Base-by-base conservation (phyloP, 1,140 invertebrate species). In the Lordiphosa mommai region DNA sequence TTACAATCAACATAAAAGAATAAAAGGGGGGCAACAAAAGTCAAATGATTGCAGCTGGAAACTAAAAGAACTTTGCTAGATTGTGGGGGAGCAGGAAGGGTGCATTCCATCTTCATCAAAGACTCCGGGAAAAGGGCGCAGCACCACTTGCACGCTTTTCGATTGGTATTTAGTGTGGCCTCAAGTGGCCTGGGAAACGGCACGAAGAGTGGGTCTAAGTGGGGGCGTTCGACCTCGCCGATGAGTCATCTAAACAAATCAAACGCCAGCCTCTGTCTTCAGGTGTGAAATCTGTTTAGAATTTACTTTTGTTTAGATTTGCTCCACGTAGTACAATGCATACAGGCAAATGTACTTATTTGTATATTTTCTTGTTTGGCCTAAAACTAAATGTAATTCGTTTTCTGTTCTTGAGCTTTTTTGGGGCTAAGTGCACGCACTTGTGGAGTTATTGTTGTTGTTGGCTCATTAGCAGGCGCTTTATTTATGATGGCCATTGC, bases 181-280 rank as follows among this genome's bases (percentile, higher is more conserved):
- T 84, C 77, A 84, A 84, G 82, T 84, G 77, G 79, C 77, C 65
- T 84, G 77, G 79, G 77, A 84, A 82, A 68, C 33, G 40, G 17
- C 50, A 38, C 10, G 8, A 60, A 43, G 58, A 38, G 30, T 37
- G 33, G 27, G 61, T 51, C 16, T 58, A 43, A 66, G 57, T 49
- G 56, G 46, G 51, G 56, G 61, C 32, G 50, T 56, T 13, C 71
- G 57, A 56, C 71, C 71, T 56, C 59, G 56, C 16, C 57, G 61
- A 80, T 80, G 76, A 80, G 61, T 80, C 76, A 80, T 64, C 41
- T 80, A 82, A 80, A 80, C 76, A 80, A 80, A 74, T 63, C 61
- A 49, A 67, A 63, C 17, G 41, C 59, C 48, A 34, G 67, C 55
- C 33, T 33, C 57, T 49, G 33, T 60, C 52, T 57, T 57, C 76